A percentile compares a stretch with the other conserved stretches of the same genome.
Evolutionary conservation across 1,140 invertebrate genomes (phyloP).

Genomic region (Cydia splendana): DNA sequence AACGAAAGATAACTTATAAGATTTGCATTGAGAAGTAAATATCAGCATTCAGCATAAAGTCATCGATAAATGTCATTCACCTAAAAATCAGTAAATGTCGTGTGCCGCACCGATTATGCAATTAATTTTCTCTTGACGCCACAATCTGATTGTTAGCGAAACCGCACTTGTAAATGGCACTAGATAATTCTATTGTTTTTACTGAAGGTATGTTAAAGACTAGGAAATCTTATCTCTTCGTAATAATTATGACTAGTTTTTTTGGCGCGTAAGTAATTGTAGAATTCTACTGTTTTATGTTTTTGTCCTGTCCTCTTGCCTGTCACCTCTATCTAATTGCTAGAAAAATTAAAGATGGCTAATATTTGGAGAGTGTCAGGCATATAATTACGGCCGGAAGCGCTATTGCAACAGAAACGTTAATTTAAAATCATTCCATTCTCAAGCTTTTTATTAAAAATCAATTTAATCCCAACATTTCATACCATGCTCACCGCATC

Average conservation of each 20-base stretch:
- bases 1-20: too few species aligned
- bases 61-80: neutral
- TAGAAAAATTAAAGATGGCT: too few species aligned
- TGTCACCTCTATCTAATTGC: too few species aligned
- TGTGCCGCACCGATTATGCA: slow-evolving; percentile 15
- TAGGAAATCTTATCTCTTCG: neutral
- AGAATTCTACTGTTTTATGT: neutral
- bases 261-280: neutral
- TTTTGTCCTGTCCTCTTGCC: too few species aligned
- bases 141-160: slow-evolving; percentile 16
- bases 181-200: neutral
- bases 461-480: neutral
- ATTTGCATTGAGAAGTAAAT: too few species aligned
- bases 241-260: neutral
- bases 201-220: neutral
- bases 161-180: neutral
- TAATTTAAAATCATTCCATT: neutral
- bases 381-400: neutral
- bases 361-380: neutral
- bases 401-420: neutral
- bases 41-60: neutral
- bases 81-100: slow-evolving; percentile 14
- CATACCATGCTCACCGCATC: neutral
- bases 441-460: neutral
- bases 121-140: slow-evolving; percentile 22